These are phyloP conservation scores for Prionace glauca DNA, from an alignment of 2,797 vertebrate genomes.

Conservation along the genomic window DNA sequence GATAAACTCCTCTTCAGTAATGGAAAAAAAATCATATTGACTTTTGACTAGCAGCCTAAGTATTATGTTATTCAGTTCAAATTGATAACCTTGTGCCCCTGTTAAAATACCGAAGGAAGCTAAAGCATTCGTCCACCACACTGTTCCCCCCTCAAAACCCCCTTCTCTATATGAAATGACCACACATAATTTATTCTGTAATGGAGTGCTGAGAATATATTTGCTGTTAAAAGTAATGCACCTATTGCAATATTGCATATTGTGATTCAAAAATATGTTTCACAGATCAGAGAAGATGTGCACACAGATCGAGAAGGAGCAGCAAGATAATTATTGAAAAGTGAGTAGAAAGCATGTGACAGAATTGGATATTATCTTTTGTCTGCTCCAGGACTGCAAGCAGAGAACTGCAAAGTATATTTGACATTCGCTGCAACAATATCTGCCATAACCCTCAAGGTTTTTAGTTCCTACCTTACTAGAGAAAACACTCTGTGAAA, in stretches of 20 bases:
- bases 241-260: not conserved
- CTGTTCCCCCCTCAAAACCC: too few species aligned
- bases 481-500: not conserved
- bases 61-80: not conserved
- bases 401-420: not conserved
- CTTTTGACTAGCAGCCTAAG: not conserved
- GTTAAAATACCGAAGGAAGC: not conserved
- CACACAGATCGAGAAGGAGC: not conserved
- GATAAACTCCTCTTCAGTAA: not conserved
- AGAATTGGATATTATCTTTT: not conserved
- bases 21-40: not conserved
- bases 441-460: not conserved
- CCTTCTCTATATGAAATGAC: too few species aligned
- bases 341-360: not conserved
- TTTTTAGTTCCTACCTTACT: not conserved
- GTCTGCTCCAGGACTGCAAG: not conserved
- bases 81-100: not conserved
- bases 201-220: not conserved
- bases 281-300: not conserved
- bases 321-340: not conserved
- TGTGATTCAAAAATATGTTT: slow-evolving; percentile 4
- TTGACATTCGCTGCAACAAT: not conserved
- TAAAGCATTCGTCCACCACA: not conserved
- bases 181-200: not conserved
- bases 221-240: not conserved